Evolutionary conservation across 2,888 invertebrate genomes (phyloP).

Genomic region (Lepeophtheirus nordmannii): DNA sequence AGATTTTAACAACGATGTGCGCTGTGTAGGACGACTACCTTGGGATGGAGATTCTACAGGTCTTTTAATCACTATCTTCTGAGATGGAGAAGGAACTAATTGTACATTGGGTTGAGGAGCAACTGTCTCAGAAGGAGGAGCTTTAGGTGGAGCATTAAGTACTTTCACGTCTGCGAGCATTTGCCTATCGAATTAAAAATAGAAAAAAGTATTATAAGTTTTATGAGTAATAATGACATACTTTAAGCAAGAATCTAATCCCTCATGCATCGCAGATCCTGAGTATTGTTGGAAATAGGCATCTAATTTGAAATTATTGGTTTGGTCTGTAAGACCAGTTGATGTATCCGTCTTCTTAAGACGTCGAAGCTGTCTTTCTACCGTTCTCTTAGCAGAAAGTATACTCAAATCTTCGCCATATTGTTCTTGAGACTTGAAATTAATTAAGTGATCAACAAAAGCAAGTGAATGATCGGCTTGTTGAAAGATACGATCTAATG

Average conservation of each 20-base stretch:
- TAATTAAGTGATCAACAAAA: slow-evolving; percentile 19
- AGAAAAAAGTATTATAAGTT: not conserved
- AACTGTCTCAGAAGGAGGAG: not conserved
- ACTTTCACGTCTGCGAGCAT: not conserved
- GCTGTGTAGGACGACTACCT: not conserved
- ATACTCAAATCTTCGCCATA: not conserved
- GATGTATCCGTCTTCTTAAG: slow-evolving; percentile 17
- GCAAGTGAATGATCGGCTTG: slow-evolving; percentile 20
- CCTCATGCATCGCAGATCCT: not conserved
- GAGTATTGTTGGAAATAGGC: slow-evolving; percentile 21
- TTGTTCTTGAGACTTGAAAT: slow-evolving; percentile 1
- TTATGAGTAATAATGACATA: not conserved
- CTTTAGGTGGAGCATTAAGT: not conserved
- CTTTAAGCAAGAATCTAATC: slow-evolving; percentile 12
- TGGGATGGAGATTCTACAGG: not conserved
- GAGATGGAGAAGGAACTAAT: not conserved
- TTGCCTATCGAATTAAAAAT: not conserved
- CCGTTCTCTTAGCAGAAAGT: slow-evolving; percentile 13
- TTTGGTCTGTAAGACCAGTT: not conserved
- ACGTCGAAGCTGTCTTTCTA: slow-evolving; percentile 12
- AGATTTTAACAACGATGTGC: not conserved
- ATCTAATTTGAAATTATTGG: slow-evolving; percentile 16
- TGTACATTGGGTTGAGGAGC: not conserved
- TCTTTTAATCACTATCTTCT: not conserved
- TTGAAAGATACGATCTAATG: slow-evolving; percentile 16